These are phyloP conservation scores for Halichoeres trimaculatus DNA, from an alignment of 2,113 vertebrate species.

Conservation along the genomic window DNA sequence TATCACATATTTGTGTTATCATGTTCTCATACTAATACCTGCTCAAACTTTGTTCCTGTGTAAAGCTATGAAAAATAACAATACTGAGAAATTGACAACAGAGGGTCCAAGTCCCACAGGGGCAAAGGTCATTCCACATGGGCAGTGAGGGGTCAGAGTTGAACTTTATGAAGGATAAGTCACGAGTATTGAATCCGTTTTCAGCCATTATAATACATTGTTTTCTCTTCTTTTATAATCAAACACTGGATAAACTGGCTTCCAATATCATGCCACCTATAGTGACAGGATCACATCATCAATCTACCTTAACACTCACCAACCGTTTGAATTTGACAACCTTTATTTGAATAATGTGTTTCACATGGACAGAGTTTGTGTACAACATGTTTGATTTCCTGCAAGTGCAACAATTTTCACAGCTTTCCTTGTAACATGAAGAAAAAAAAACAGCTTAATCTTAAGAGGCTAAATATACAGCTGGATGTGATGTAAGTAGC, in stretches of 20 bases:
- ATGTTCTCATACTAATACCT: conserved; percentile 20
- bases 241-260: too few species aligned
- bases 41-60: conserved; percentile 60
- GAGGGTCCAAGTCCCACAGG: conserved; percentile 37
- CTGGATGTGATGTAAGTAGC: neutral
- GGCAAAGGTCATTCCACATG: conserved; percentile 39
- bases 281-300: too few species aligned
- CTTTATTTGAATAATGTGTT: too few species aligned
- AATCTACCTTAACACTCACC: too few species aligned
- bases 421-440: neutral
- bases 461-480: neutral
- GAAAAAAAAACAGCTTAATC: neutral
- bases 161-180: neutral
- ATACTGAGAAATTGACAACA: conserved; percentile 33
- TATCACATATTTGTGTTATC: conserved; percentile 43
- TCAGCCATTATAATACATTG: too few species aligned
- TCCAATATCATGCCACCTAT: too few species aligned
- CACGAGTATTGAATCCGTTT: neutral
- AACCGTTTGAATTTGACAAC: too few species aligned
- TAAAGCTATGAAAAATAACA: conserved; percentile 15
- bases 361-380: too few species aligned
- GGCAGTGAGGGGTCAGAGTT: conserved; percentile 17
- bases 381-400: too few species aligned
- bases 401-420: too few species aligned
- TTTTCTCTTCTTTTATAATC: too few species aligned